phyloP scores from a whole-genome alignment of 2,888 invertebrate genomes.

The Vandiemenella viatica region DNA sequence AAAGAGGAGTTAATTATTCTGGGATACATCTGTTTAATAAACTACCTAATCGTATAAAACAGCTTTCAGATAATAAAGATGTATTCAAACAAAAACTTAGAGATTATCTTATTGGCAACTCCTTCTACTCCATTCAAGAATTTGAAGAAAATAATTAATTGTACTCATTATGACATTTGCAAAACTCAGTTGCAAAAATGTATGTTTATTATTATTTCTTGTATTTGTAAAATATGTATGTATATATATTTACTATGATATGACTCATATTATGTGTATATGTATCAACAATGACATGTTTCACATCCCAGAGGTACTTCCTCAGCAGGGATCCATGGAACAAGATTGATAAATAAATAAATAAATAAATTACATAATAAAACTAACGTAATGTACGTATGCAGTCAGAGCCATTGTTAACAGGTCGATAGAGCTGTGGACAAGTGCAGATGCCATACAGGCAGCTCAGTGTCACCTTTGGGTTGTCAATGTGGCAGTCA shows the following conservation, averaged over 20 bases:
- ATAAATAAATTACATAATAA: background rate
- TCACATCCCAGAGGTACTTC: background rate
- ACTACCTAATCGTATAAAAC: too few relatives aligned
- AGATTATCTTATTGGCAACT: too few relatives aligned
- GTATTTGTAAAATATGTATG: too few relatives aligned
- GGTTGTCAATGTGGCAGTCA: background rate
- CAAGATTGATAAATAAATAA: background rate
- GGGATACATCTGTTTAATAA: too few relatives aligned
- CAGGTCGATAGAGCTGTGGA: background rate
- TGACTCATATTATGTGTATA: background rate
- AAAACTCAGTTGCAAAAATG: too few relatives aligned
- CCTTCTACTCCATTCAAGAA: too few relatives aligned
- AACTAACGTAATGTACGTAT: background rate
- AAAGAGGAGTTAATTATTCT: too few relatives aligned
- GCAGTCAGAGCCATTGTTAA: background rate
- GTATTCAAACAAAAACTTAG: too few relatives aligned
- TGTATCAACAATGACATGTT: background rate
- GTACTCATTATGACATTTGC: too few relatives aligned
- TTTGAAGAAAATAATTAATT: too few relatives aligned
- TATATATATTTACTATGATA: background rate
- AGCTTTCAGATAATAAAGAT: too few relatives aligned
- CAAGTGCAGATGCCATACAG: background rate
- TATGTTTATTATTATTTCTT: too few relatives aligned
- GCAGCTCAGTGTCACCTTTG: background rate
- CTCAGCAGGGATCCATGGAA: background rate